These are phyloP conservation scores for Furcula furcula DNA, from an alignment of 2,888 invertebrate species.

Conservation along the genomic window DNA sequence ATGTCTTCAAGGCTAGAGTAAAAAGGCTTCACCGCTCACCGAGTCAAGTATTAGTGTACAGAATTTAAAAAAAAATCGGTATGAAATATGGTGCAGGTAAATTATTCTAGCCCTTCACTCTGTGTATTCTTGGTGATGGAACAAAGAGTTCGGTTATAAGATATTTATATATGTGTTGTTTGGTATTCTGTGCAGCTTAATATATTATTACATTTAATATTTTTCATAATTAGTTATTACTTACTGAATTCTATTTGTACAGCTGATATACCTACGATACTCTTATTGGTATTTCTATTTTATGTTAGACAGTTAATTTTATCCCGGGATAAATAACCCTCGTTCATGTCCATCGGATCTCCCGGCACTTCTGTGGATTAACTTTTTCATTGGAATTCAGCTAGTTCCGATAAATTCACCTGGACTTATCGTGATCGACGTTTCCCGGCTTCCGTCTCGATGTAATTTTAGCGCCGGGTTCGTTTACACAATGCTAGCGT, in stretches of 20 bases:
- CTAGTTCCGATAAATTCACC: conserved; percentile 1
- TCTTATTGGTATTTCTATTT: not conserved
- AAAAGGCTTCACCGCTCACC: too few species aligned
- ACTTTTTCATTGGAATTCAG: conserved; percentile 1
- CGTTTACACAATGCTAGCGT: not conserved
- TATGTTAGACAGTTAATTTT: not conserved
- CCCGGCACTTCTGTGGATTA: conserved; percentile 1
- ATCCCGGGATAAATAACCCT: not conserved
- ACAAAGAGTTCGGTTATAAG: too few species aligned
- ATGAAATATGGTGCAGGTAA: too few species aligned
- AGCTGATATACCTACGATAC: not conserved
- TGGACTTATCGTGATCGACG: conserved; percentile 1
- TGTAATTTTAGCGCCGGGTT: not conserved
- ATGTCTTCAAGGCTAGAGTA: too few species aligned
- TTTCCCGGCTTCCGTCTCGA: not conserved
- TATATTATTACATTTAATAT: too few species aligned
- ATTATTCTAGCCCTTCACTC: too few species aligned
- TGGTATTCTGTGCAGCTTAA: too few species aligned
- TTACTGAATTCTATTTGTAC: not conserved
- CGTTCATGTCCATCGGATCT: not conserved
- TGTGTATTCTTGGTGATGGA: too few species aligned
- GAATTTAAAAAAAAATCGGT: too few species aligned
- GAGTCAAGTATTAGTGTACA: too few species aligned
- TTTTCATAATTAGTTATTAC: not conserved
- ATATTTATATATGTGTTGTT: too few species aligned